Evolutionary conservation across 2,888 invertebrate genomes (phyloP), one percentile per base, ranked within the genome.

Genomic region (Ceramica pisi): DNA sequence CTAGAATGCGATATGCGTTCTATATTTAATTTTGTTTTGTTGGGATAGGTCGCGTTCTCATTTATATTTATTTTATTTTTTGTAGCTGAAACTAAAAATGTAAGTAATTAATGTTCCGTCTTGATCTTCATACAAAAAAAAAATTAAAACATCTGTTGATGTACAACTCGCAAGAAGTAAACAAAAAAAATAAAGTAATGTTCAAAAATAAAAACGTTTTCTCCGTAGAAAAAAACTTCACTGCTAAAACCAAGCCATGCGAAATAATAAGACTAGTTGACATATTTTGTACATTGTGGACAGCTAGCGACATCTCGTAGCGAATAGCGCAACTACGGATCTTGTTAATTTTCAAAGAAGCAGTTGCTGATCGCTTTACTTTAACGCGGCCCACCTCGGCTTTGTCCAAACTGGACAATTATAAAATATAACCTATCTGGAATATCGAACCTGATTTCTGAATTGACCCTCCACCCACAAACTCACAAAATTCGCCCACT

Each of bases 241-340:
- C 16, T 31, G 1, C 5, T 2, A 26, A 50, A 16, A 55, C 5
- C 12, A 16, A 35, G 12, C 1, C 0, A 0, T 10, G 38, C 21
- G 12, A 23, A 26, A 38, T 5, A 5, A n/a, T 10, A 9, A 44
- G 0, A 8, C 21, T 1, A 41, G 16, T 46, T 46, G 56, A 56
- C 26, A 50, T n/a, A n/a, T n/a, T 26, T 50, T n/a, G 26, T 1
- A 23, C 31, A 46, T 46, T 26, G 0, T 6, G 19, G 0, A n/a
- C 59, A 38, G 21, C 31, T 55, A 83, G 68, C 90, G 94, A 92
- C 95, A 94, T 93, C 95, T 94, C 87, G 88, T 84, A 90, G 70
- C 78, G 90, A 89, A 90, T 94, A 94, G 95, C 90, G 44, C 2
- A 80, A 87, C 81, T 80, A 75, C 53, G 38, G 12, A 48, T 14